phyloP scores from a whole-genome alignment of 2,113 vertebrate species.

The Mormyrus lacerda region DNA sequence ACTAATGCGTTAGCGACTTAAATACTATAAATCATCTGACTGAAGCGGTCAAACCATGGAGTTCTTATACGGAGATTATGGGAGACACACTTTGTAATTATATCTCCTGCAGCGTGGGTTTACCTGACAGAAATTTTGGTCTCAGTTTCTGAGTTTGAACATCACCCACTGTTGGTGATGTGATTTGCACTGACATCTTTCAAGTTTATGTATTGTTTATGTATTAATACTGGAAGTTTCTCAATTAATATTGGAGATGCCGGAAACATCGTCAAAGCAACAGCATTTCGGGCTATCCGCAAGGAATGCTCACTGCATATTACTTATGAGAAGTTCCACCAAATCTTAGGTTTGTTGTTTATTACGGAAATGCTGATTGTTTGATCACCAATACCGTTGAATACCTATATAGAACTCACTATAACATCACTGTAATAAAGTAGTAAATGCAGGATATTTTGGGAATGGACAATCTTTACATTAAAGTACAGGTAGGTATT shows the following conservation, averaged over 20 bases:
- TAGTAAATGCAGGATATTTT: neutral
- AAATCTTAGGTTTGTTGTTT: too few species aligned
- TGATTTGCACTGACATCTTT: too few species aligned
- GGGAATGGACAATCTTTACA: neutral
- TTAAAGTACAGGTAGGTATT: neutral
- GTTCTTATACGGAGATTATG: neutral
- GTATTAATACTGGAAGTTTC: too few species aligned
- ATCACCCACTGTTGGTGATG: too few species aligned
- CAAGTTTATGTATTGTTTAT: too few species aligned
- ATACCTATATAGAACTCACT: neutral
- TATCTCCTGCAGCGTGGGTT: neutral
- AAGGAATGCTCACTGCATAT: neutral
- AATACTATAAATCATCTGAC: neutral
- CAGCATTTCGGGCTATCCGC: neutral
- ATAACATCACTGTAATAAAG: neutral
- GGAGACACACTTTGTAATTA: neutral
- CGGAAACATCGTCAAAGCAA: too few species aligned
- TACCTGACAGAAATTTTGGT: too few species aligned
- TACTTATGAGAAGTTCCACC: neutral
- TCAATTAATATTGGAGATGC: too few species aligned
- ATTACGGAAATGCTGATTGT: neutral
- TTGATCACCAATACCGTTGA: neutral
- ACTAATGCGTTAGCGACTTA: neutral
- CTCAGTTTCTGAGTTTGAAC: too few species aligned
- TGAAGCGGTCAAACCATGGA: neutral